A percentile compares a stretch with the other conserved stretches of the same genome.
These are phyloP conservation scores for Nemapogon koenigi DNA, from an alignment of 2,888 invertebrate genomes.

Conservation along the genomic window DNA sequence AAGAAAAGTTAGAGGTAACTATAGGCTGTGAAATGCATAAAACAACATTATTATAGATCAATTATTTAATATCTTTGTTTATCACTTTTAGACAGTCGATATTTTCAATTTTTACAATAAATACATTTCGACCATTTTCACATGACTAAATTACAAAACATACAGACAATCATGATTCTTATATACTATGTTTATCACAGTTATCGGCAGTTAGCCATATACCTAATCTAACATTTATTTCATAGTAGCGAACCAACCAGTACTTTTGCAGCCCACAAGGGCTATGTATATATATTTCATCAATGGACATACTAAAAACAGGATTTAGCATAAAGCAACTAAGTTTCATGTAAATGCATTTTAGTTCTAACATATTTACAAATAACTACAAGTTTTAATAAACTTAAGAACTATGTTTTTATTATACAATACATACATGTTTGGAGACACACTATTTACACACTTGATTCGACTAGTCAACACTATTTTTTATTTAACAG, in stretches of 20 bases:
- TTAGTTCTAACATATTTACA: slow-evolving; percentile 8
- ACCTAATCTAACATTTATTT: background rate
- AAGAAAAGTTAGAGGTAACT: too few relatives aligned
- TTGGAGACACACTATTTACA: slow-evolving; percentile 7
- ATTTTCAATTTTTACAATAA: slow-evolving; percentile 53
- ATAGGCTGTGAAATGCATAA: too few relatives aligned
- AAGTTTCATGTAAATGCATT: too few relatives aligned
- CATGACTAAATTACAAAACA: slow-evolving; percentile 34
- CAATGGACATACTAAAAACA: too few relatives aligned
- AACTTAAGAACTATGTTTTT: slow-evolving; percentile 12
- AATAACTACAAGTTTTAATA: slow-evolving; percentile 27
- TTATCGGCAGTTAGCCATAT: slow-evolving; percentile 38
- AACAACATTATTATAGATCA: too few relatives aligned
- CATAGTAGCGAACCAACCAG: background rate
- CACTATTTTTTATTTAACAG: slow-evolving; percentile 31
- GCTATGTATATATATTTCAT: too few relatives aligned
- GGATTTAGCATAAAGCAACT: too few relatives aligned
- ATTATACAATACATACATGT: slow-evolving; percentile 13
- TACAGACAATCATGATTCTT: slow-evolving; percentile 21
- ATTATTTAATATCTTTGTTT: too few relatives aligned
- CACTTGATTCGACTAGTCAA: slow-evolving; percentile 27
- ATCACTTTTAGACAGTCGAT: slow-evolving; percentile 48
- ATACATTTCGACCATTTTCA: slow-evolving; percentile 40
- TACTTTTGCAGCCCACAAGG: too few relatives aligned
- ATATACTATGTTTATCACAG: slow-evolving; percentile 41